These are phyloP conservation scores for Periparus ater DNA, from an alignment of 2,797 vertebrate genomes.

Conservation along the genomic window DNA sequence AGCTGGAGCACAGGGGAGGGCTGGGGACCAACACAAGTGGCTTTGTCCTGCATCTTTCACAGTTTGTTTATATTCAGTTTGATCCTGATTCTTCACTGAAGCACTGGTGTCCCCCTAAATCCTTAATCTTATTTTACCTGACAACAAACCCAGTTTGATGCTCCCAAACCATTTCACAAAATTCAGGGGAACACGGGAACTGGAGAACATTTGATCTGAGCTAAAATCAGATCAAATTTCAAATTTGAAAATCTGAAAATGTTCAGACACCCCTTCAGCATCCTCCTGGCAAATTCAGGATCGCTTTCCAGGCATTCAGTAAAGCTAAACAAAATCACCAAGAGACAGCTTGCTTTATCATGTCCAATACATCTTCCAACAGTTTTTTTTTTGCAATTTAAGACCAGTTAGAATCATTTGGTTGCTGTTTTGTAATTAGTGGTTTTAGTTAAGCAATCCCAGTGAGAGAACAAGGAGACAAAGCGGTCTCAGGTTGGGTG, in stretches of 20 bases:
- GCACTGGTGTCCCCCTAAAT: neutral
- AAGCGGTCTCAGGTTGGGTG: neutral
- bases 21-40: fast-evolving
- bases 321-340: neutral
- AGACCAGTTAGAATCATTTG: neutral
- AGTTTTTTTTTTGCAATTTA: neutral
- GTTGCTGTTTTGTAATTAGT: neutral
- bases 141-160: neutral
- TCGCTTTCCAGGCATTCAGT: neutral
- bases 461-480: neutral
- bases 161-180: neutral
- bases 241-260: no score
- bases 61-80: neutral
- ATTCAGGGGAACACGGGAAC: fast-evolving
- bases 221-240: no score
- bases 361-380: neutral
- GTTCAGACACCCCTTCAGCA: fast-evolving
- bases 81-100: fast-evolving
- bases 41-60: neutral
- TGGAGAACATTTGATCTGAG: fast-evolving
- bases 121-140: neutral
- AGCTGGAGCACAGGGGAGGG: neutral
- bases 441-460: neutral
- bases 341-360: neutral
- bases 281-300: neutral